These are phyloP conservation scores for Pherbina coryleti DNA, from an alignment of 2,888 invertebrate species.

Conservation along the genomic window DNA sequence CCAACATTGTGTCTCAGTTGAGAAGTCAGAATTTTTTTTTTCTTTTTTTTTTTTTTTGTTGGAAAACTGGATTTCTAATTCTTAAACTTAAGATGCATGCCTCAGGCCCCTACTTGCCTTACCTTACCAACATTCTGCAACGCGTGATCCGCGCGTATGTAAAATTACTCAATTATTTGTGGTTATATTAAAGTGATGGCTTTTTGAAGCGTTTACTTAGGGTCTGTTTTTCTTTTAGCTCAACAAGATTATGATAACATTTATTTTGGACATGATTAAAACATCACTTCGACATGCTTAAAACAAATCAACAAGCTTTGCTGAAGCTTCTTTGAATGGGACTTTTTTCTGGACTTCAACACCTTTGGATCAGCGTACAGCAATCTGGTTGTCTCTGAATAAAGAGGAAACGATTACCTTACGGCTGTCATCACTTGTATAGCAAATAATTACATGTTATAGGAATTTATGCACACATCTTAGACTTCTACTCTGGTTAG, in stretches of 20 bases:
- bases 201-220: background rate
- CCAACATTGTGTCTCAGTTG: background rate
- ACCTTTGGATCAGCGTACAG: background rate
- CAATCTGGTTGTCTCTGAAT: background rate
- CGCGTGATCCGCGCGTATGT: background rate
- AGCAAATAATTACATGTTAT: conserved; percentile 33
- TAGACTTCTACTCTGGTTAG: background rate
- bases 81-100: background rate
- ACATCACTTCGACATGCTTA: background rate
- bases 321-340: background rate
- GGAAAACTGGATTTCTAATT: background rate
- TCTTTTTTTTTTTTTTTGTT: too few relatives aligned
- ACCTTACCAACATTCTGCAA: background rate
- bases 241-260: background rate
- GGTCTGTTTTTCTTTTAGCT: background rate
- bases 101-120: background rate
- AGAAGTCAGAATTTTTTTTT: background rate
- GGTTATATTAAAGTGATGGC: conserved; percentile 16
- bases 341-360: background rate
- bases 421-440: conserved; percentile 24
- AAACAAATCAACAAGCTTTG: background rate
- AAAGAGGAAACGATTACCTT: conserved; percentile 10
- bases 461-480: conserved; percentile 24
- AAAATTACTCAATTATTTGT: conserved; percentile 35
- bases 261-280: background rate